phyloP scores from a whole-genome alignment of 2,113 vertebrate species.

The Nanorana parkeri region DNA sequence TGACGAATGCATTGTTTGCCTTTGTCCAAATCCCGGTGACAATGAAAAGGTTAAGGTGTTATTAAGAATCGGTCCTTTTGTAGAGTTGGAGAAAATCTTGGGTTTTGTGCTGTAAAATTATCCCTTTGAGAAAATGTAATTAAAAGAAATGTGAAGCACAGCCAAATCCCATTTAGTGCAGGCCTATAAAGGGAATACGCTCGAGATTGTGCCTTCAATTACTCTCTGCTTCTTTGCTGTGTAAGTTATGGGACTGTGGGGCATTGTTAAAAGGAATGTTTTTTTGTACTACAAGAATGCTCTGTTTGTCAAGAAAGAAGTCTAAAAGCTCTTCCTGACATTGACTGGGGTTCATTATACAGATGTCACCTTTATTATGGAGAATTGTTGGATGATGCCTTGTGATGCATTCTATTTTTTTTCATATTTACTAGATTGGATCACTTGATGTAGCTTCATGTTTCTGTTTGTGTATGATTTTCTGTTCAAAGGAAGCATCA shows the following conservation, averaged over 20 bases:
- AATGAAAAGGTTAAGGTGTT: constrained; percentile 11
- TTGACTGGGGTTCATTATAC: background rate
- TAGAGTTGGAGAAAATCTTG: background rate
- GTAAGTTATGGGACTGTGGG: constrained; percentile 40
- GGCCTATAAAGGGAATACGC: constrained; percentile 21
- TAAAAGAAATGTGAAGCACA: constrained; percentile 30
- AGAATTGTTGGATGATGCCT: background rate
- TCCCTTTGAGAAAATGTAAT: constrained; percentile 34
- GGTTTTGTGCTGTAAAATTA: constrained; percentile 11
- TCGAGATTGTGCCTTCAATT: constrained; percentile 26
- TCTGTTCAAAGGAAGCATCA: too few relatives aligned
- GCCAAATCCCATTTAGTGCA: constrained; percentile 30
- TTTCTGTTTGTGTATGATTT: too few relatives aligned
- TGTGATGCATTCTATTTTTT: too few relatives aligned
- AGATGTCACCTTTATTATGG: background rate
- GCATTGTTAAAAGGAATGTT: constrained; percentile 23
- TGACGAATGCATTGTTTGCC: constrained; percentile 1
- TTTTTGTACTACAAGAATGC: background rate
- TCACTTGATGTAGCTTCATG: too few relatives aligned
- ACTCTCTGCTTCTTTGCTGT: constrained; percentile 13
- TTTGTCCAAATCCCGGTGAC: background rate
- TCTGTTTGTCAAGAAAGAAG: background rate
- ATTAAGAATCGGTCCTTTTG: background rate
- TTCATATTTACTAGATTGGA: too few relatives aligned
- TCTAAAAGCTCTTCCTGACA: background rate